Conservation (phyloP, 1,140 invertebrate genomes). For the Pseudomyrmex cubaensis region DNA sequence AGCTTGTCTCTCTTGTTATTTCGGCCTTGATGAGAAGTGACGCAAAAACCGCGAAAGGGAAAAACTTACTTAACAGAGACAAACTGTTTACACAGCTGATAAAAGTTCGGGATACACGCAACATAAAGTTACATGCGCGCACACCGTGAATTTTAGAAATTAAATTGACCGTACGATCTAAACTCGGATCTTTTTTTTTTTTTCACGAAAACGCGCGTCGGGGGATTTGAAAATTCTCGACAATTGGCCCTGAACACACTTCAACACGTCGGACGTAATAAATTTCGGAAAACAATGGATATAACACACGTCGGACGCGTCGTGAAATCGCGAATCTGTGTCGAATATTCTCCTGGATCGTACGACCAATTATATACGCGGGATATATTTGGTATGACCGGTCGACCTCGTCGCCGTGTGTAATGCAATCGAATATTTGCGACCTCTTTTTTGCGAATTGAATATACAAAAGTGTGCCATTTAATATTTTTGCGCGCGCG, state of each 20-base stretch:
- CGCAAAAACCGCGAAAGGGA: slow-evolving; percentile 27
- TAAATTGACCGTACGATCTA: neutral
- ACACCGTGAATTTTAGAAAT: slow-evolving; percentile 20
- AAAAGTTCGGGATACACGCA: neutral
- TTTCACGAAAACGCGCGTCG: neutral
- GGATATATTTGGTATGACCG: slow-evolving; percentile 66
- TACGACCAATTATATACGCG: slow-evolving; percentile 47
- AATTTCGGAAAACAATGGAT: slow-evolving; percentile 36
- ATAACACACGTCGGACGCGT: slow-evolving; percentile 5
- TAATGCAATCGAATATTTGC: slow-evolving; percentile 41
- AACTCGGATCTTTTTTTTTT: neutral
- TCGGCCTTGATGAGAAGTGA: slow-evolving; percentile 40
- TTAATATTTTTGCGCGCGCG: too few species aligned
- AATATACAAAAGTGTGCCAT: neutral
- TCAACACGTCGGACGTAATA: neutral
- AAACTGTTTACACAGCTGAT: slow-evolving; percentile 47
- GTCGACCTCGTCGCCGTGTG: slow-evolving; percentile 46
- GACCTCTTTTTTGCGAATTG: slow-evolving; percentile 20
- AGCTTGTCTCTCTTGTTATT: slow-evolving; percentile 4
- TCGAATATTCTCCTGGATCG: slow-evolving; percentile 60
- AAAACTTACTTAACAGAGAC: neutral
- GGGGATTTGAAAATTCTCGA: neutral
- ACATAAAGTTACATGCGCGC: neutral
- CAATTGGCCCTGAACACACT: neutral
- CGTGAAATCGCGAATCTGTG: slow-evolving; percentile 54